phyloP scores from a whole-genome alignment of 2,113 vertebrate genomes.

The Rhinogobius similis region DNA sequence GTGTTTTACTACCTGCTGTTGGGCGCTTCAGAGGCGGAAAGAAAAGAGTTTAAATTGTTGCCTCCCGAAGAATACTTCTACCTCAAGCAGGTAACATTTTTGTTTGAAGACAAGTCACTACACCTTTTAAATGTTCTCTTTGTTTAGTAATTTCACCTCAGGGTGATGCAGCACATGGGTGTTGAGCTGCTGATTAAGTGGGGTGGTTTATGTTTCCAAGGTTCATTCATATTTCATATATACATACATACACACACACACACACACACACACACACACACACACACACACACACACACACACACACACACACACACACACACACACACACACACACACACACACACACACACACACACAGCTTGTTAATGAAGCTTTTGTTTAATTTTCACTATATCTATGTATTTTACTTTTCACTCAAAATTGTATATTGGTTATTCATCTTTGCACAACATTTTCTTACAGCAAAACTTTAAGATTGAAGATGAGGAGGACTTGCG shows the following conservation, averaged over 20 bases:
- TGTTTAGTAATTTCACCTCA: slow-evolving; percentile 13
- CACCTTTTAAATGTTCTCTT: background rate
- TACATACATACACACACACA: too few relatives aligned
- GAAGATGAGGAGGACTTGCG: slow-evolving; percentile 94
- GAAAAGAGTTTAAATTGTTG: slow-evolving; percentile 90
- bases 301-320: too few relatives aligned
- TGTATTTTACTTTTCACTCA: too few relatives aligned
- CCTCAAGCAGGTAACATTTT: slow-evolving; percentile 92
- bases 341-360: too few relatives aligned
- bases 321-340: too few relatives aligned
- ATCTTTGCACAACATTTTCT: background rate
- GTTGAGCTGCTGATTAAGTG: slow-evolving; percentile 26
- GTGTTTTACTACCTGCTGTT: slow-evolving; percentile 98
- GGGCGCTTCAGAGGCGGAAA: slow-evolving; percentile 88
- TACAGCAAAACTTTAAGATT: slow-evolving; percentile 95
- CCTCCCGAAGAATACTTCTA: slow-evolving; percentile 97
- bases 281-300: too few relatives aligned
- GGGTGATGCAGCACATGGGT: slow-evolving; percentile 1
- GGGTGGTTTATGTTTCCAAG: slow-evolving; percentile 16
- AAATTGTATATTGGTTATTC: too few relatives aligned
- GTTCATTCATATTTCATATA: slow-evolving; percentile 41
- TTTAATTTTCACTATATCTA: background rate
- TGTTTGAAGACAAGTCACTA: background rate
- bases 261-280: too few relatives aligned
- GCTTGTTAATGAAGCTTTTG: slow-evolving; percentile 58